Percentiles rank a stretch among this genome's conserved stretches.
Conservation (phyloP, 1,140 invertebrate species). For the Drosophila pallidifrons region DNA sequence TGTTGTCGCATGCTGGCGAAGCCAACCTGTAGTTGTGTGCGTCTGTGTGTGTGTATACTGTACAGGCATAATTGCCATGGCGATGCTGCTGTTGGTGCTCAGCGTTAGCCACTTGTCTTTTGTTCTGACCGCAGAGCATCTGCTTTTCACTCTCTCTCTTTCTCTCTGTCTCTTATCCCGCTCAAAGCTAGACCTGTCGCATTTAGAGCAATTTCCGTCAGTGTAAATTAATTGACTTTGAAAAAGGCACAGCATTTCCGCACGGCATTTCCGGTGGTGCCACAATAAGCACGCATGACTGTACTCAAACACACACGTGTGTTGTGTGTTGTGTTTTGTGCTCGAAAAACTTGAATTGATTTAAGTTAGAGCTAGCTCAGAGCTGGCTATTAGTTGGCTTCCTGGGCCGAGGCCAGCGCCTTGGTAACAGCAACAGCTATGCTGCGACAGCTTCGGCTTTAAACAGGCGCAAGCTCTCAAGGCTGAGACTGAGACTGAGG, state of each 20-base stretch:
- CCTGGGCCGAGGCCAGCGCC: slow-evolving; percentile 36
- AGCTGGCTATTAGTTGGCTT: slow-evolving; percentile 64
- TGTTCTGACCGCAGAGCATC: slow-evolving; percentile 22
- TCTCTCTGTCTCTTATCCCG: not conserved
- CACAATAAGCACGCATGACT: slow-evolving; percentile 22
- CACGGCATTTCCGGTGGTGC: slow-evolving; percentile 51
- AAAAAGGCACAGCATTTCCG: slow-evolving; percentile 29
- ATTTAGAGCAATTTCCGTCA: slow-evolving; percentile 47
- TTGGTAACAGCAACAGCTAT: slow-evolving; percentile 37
- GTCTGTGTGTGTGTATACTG: slow-evolving; percentile 14
- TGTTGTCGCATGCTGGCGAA: slow-evolving; percentile 41
- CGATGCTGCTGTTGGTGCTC: slow-evolving; percentile 24
- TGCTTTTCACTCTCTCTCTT: not conserved
- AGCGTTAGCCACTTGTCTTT: slow-evolving; percentile 32
- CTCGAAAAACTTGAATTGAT: slow-evolving; percentile 71
- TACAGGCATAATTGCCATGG: slow-evolving; percentile 34
- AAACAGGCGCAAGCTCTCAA: slow-evolving; percentile 35
- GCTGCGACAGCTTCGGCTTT: slow-evolving; percentile 54
- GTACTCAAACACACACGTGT: slow-evolving; percentile 6
- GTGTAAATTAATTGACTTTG: slow-evolving; percentile 58
- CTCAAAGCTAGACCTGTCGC: slow-evolving; percentile 2
- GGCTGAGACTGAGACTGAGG: too few relatives aligned
- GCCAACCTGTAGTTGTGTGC: slow-evolving; percentile 38
- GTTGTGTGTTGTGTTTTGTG: slow-evolving; percentile 10
- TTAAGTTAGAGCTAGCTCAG: slow-evolving; percentile 55